Evolutionary conservation across 2,888 invertebrate genomes (phyloP), one percentile per base, ranked within the genome.

Genomic region (Muscina levida): DNA sequence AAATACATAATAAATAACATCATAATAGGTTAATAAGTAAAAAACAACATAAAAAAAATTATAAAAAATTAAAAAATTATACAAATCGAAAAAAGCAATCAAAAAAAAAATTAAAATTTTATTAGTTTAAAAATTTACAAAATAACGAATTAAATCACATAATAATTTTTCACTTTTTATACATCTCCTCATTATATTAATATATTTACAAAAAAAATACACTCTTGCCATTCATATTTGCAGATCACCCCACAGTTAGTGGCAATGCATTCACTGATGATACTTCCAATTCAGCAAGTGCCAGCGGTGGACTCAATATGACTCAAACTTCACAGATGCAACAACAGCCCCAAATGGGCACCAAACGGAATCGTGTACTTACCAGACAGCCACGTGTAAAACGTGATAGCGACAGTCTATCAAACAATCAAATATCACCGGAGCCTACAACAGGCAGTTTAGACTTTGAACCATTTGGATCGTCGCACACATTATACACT

Each of bases 371-470:
- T 80, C 92, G 94, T 48, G 92, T 93, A 76, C 90, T 94, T 57
- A 94, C 93, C 89, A 91, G 94, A 48, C 94, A 94, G 85, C 93
- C 93, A 17, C 91, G 94, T 57, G 92, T 94, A 73, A 94, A 94
- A 87, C 92, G 93, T 67, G 94, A 94, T 83, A 92, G 92, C 82
- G 94, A 94, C 84, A 88, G 89, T 67, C 80, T 89, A 2, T 87
- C 90, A 65, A 87, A 85, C 5, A 88, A 86, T 84, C 90, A 89
- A 83, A 86, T 88, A 71, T 84, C 84, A 48, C 91, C 90, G 10
- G 90, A 90, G 66, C 84, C 85, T 17, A 82, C 86, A 24, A 85
- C 86, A 85, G 71, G 88, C 86, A 67, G 76, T 31, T 53, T 88
- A 74, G 87, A 90, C 85, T 84, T 88, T 85, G 85, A 90, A 84